Evolutionary conservation across 2,113 vertebrate genomes (phyloP).

Genomic region (Accipiter cooperii): DNA sequence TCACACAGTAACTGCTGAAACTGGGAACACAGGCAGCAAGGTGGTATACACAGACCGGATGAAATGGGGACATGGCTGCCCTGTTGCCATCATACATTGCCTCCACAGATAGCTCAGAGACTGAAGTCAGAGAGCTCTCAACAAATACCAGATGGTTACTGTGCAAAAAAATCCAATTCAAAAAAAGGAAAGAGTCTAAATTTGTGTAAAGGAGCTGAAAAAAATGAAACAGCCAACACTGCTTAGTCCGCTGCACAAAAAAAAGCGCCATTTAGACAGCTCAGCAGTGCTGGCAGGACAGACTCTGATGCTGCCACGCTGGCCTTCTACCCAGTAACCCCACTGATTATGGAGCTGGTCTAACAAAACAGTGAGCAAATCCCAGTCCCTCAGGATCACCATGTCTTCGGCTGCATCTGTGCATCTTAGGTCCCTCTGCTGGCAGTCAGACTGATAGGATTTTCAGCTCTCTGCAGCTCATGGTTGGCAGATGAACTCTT

Average conservation of each 20-base stretch:
- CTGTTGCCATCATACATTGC: not conserved
- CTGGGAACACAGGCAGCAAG: not conserved
- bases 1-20: not conserved
- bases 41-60: not conserved
- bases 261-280: not conserved
- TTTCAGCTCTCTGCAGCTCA: not conserved
- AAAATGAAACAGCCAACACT: not conserved
- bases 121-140: not conserved
- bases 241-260: not conserved
- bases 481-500: not conserved
- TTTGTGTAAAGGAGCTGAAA: not conserved
- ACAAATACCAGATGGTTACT: not conserved
- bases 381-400: not conserved
- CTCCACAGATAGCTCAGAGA: not conserved
- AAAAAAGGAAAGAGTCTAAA: not conserved
- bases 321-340: not conserved
- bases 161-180: not conserved
- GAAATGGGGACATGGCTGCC: not conserved
- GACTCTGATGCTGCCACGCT: not conserved
- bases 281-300: not conserved
- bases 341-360: not conserved
- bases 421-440: not conserved
- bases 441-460: not conserved
- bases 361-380: not conserved
- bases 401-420: not conserved